Conservation (phyloP, 2,113 vertebrate genomes). For the Mungos mungo region DNA sequence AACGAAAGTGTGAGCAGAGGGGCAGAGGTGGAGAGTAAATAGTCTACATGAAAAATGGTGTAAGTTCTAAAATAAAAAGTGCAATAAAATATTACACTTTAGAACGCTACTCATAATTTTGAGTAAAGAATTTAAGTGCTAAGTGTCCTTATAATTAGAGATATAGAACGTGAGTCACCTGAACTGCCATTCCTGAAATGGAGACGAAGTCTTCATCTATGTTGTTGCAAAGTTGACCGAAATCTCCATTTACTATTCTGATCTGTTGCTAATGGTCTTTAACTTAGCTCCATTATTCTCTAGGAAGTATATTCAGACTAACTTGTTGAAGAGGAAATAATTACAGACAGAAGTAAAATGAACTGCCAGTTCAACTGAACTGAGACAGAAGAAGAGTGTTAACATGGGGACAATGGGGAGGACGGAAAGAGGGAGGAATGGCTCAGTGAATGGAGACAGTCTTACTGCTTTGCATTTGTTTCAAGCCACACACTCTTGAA, state of each 20-base stretch:
- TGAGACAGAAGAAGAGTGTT: constrained; percentile 35
- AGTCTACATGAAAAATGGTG: background rate
- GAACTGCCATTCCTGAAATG: background rate
- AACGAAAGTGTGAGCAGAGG: background rate
- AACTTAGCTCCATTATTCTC: constrained; percentile 33
- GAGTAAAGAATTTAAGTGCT: background rate
- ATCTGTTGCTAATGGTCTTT: background rate
- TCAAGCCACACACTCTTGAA: constrained; percentile 45
- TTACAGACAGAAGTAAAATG: constrained; percentile 28
- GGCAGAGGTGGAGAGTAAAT: background rate
- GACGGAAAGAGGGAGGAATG: background rate
- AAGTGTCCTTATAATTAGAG: constrained; percentile 4
- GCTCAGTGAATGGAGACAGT: background rate
- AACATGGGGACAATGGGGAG: background rate
- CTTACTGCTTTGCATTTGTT: constrained; percentile 51
- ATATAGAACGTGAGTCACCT: background rate
- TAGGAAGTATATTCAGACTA: constrained; percentile 17
- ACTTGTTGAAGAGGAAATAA: constrained; percentile 54
- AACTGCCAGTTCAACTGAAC: background rate
- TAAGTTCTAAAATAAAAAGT: constrained; percentile 40
- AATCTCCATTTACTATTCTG: constrained; percentile 15
- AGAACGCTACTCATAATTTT: constrained; percentile 9
- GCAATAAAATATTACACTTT: constrained; percentile 2
- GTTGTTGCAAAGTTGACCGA: background rate
- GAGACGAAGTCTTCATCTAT: constrained; percentile 9